Evolutionary conservation across 2,797 vertebrate species (phyloP), one percentile per base, ranked within the genome.

Genomic region (Falco biarmicus): DNA sequence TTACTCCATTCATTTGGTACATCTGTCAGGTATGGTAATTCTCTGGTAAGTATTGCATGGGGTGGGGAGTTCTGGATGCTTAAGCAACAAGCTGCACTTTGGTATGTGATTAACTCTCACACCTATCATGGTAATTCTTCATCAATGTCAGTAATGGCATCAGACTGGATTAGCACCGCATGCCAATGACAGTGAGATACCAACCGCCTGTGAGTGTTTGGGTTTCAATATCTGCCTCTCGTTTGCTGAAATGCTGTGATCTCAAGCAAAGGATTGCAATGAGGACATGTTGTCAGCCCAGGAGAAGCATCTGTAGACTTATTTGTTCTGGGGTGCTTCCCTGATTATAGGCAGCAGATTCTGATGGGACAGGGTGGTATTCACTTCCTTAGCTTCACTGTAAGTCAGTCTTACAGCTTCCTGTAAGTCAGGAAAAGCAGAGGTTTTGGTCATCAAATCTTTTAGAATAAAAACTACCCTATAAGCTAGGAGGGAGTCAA

Each of bases 181-280:
- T 76, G 53, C 16, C 48, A 70, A 7, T 6, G n/a, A 13, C 8
- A 34, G 10, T 4, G 32, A 69, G 68, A 63, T 39, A 41, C 13
- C 2, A 4, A 29, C 14, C 0, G 0, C 28, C 22, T 29, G 13
- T 2, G 13, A 65, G 18, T 0, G 3, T n/a, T 82, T 75, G 32
- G 5, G 3, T 81, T 86, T 90, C 24, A 48, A 1, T 41, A 45
- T 21, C n/a, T 81, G 4, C 9, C 17, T 79, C 37, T 69, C 6
- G 0, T 32, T 76, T 54, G 17, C 48, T 64, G 80, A 77, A 56
- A 76, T 6, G 3, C 18, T 34, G 17, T 20, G 26, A 60, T 61
- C 26, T 57, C 60, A 81, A 68, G 56, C 9, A 47, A 5, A 68
- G 11, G 14, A 12, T 41, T 54, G 11, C 8, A 19, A 32, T 7